Evolutionary conservation across 2,888 invertebrate genomes (phyloP).

Genomic region (Pammene aurita): DNA sequence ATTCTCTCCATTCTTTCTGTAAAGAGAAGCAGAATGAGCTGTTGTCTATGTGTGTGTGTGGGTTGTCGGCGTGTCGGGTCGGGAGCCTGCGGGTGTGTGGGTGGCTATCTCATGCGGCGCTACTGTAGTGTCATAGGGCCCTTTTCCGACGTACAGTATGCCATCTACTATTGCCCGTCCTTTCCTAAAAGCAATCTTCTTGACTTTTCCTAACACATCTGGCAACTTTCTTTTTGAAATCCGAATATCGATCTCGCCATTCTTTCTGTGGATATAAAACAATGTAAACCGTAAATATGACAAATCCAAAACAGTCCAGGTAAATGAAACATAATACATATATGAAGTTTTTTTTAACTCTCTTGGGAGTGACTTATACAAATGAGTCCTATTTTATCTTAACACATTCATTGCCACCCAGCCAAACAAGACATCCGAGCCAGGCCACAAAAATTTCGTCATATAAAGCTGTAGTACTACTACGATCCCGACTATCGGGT

Average conservation of each 20-base stretch:
- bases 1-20: slow-evolving; percentile 99
- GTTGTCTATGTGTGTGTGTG: slow-evolving; percentile 72
- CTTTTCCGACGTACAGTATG: slow-evolving; percentile 70
- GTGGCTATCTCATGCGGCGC: slow-evolving; percentile 46
- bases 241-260: slow-evolving; percentile 98
- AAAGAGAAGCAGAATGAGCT: slow-evolving; percentile 82
- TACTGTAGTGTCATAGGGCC: slow-evolving; percentile 67
- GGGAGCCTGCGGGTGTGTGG: slow-evolving; percentile 47
- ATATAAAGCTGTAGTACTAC: no score
- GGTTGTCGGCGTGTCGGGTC: slow-evolving; percentile 57
- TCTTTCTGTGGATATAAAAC: slow-evolving; percentile 92
- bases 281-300: slow-evolving; percentile 47
- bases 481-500: no score
- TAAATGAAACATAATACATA: not conserved
- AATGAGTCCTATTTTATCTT: no score
- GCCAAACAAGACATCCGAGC: no score
- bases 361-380: no score
- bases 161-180: slow-evolving; percentile 63
- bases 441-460: no score
- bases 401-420: no score
- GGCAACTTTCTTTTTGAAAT: slow-evolving; percentile 99
- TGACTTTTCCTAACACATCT: slow-evolving; percentile 99
- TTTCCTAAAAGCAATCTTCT: slow-evolving; percentile 96
- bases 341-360: no score
- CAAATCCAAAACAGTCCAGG: slow-evolving; percentile 38